These are phyloP conservation scores for Microtus pennsylvanicus DNA, from an alignment of 2,113 vertebrate species.

Conservation along the genomic window DNA sequence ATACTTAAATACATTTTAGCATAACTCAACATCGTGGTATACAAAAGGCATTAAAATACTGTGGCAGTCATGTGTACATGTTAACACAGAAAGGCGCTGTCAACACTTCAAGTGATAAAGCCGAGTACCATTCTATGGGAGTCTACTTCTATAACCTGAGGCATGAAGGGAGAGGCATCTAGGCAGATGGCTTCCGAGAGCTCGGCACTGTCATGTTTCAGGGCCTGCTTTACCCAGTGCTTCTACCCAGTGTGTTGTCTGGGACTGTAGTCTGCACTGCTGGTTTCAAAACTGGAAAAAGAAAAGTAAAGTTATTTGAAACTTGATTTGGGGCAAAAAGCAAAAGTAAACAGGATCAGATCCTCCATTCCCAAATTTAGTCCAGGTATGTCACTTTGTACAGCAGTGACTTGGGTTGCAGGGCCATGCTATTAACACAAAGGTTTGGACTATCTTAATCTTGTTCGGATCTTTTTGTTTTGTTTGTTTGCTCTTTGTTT, in stretches of 20 bases:
- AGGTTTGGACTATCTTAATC: background rate
- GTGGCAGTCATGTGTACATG: background rate
- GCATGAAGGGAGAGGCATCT: background rate
- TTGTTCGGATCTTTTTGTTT: background rate
- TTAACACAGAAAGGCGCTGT: background rate
- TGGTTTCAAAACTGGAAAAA: background rate
- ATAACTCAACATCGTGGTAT: background rate
- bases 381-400: background rate
- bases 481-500: background rate
- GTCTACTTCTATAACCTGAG: background rate
- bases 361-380: background rate
- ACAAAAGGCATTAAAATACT: background rate
- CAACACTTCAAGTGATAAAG: background rate
- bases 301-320: slow-evolving; percentile 35
- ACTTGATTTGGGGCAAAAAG: slow-evolving; percentile 13
- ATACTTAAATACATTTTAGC: background rate
- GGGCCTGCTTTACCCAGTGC: background rate
- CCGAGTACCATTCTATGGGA: too few species aligned
- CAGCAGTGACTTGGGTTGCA: background rate
- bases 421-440: background rate
- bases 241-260: background rate
- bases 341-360: background rate
- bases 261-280: background rate
- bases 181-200: background rate
- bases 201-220: background rate